Base-by-base conservation (phyloP, 2,113 vertebrate species). In the Ardeotis arabs region DNA sequence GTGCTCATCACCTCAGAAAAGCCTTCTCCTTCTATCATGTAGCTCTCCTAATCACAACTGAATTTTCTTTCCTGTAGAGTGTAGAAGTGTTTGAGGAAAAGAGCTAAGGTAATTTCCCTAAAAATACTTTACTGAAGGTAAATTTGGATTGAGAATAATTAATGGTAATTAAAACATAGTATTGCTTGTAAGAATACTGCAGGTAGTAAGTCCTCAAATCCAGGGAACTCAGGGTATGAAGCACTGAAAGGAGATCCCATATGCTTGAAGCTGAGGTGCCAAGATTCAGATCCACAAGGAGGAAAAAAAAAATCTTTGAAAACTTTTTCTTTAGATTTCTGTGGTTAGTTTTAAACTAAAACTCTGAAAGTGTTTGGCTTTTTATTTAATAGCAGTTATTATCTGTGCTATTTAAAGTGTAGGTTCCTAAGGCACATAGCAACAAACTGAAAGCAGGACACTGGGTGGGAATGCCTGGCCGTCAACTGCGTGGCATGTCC, bases 21-120 rank as follows among this genome's bases (percentile, higher is more conserved):
- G 14, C 6, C 4, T 50, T 33, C 33, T 79, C 7, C 19, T 37
- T 73, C 50, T 0, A 0, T 52, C 1, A 0, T 64, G 25, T 59
- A 41, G 6, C 24, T 70, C 28, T 88, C 10, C 55, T 45, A 33
- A 37, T 8, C 17, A 55, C 47, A 67, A 19, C 8, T 37, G 62
- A 60, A 58, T 60, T 79, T 39, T 73, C 28, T 41, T 76, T 82
- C 17, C 53, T 4, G 2, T 59, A 45, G 25, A 66, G 6, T 77
- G 24, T 41, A 56, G 41, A 66, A 80, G 5, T 16, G 12, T 21
- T 56, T n/a, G 11, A 31, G 17, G 5, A 4, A 2, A 47, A 75
- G 59, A 70, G 4, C 7, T 31, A 47, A 47, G 5, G 39, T 41
- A 75, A 59, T 88, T 80, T 66, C 47, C 12, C 59, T 63, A 81